Evolutionary conservation across 2,113 vertebrate species (phyloP).

Genomic region (Progne subis): DNA sequence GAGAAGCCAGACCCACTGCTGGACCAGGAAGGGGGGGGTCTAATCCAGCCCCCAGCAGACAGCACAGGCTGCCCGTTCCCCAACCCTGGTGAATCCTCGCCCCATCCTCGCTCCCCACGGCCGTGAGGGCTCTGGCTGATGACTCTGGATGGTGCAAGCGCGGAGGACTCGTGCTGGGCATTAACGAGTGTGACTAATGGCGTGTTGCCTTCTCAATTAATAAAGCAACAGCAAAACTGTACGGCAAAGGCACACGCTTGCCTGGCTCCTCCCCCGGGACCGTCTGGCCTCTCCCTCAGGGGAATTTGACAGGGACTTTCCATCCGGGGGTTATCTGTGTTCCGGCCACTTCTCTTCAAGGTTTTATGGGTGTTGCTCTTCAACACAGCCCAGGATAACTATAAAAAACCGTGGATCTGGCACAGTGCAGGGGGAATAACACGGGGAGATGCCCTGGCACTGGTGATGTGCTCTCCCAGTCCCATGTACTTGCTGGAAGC

Average conservation of each 20-base stretch:
- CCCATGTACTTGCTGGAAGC: fast-evolving
- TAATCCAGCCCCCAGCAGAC: background rate
- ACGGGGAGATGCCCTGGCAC: background rate
- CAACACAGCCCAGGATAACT: background rate
- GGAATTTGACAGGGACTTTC: background rate
- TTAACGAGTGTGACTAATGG: slow-evolving; percentile 32
- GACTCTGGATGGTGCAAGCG: background rate
- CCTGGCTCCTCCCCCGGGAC: background rate
- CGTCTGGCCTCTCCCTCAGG: fast-evolving
- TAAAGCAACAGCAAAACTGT: slow-evolving; percentile 5
- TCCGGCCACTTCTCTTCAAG: fast-evolving
- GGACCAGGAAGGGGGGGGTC: background rate
- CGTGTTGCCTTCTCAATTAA: background rate
- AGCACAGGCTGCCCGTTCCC: background rate
- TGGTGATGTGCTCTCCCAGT: no score
- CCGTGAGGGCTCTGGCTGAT: background rate
- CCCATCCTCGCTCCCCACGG: background rate
- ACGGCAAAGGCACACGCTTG: fast-evolving
- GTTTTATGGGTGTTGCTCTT: background rate
- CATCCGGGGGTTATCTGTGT: fast-evolving
- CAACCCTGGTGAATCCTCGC: fast-evolving
- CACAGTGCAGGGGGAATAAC: background rate
- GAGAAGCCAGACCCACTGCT: background rate
- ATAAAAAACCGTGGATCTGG: background rate
- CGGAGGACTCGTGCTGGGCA: background rate